Base-by-base conservation (phyloP, 2,113 vertebrate genomes). In the Phalacrocorax brasilianus region DNA sequence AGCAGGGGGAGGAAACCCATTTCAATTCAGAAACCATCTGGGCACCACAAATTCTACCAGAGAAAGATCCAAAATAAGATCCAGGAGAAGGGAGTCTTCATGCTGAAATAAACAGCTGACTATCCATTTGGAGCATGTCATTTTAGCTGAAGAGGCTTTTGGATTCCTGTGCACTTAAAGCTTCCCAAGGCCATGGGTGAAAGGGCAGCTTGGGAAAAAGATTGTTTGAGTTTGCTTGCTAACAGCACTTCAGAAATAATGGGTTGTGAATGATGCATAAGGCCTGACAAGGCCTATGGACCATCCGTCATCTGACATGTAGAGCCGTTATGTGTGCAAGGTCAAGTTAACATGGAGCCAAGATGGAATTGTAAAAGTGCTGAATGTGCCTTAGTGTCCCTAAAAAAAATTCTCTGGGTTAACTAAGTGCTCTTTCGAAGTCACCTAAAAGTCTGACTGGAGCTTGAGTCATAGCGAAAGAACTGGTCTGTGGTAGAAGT, bases 191-290 rank as follows among this genome's bases (percentile, higher is more conserved):
- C 42, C 80, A 47, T 4, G 71, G 73, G 83, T 79, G 90, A 96
- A 95, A 95, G 95, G 63, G 65, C 67, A 74, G 84, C 76, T 88
- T 94, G 84, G 67, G 93, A 71, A 76, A 93, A 66, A 79, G 58
- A 74, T 22, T 78, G 72, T 88, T 91, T 95, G 87, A 75, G 35
- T 91, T 96, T 84, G 7, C 66, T 66, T 58, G 77, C 76, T 89
- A 79, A 24, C 52, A 95, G 49, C 66, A 85, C 78, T 95, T 91
- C 74, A 85, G 84, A 91, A 93, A 92, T 75, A 93, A 96, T 72
- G 62, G 86, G 40, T 81, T 95, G 89, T 73, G 93, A 95, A 76
- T 38, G 93, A 76, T 62, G 71, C 50, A 58, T 35, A 17, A 56
- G 52, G 38, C 63, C 76, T 80, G 87, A 89, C 22, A 63, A 44